Evolutionary conservation across 2,888 invertebrate genomes (phyloP), one percentile per base, ranked within the genome.

Genomic region (Reticulitermes lucifugus): DNA sequence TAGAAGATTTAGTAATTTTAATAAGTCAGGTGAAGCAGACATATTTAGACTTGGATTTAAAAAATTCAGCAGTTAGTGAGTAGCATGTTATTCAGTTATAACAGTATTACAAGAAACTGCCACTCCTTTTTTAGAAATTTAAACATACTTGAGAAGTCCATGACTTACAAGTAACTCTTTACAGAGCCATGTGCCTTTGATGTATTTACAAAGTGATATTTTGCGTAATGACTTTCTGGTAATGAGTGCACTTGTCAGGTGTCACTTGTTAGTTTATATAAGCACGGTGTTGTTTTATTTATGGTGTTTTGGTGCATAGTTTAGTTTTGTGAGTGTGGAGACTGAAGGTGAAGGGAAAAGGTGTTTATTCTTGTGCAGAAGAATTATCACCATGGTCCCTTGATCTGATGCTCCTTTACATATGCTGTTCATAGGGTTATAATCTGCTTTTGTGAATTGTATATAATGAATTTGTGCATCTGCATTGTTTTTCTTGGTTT

Each of bases 291-390:
- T 41, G 29, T 73, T 73, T 73, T 29, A 21, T 29, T 73, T 73
- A 41, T 73, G 73, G 73, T 73, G 41, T 73, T 73, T 29, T 73
- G 85, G 84, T 85, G 86, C 83, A 86, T 84, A 84, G 84, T 87
- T 86, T 87, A 85, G 87, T 86, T 87, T 87, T 84, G 73, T 73
- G 35, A 6, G 35, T 18, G 73, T 73, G 7, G 65, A 25, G 25
- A 25, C 65, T 65, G 65, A n/a, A 65, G 65, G 65, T 73, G 35
- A 35, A 35, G 73, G 73, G 35, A 29, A 25, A 9, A 29, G 73
- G 73, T 73, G 65, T 65, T 65, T 65, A 65, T 65, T 65, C 55
- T 55, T 86, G 84, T 87, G 86, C 80, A 83, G 83, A 86, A 84
- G 87, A 79, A 87, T 84, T 77, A 81, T 79, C 85, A 60, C 86